A percentile compares a stretch with the other conserved stretches of the same genome.
Conservation (phyloP, 2,797 vertebrate genomes). For the Neoniphon sammara region DNA sequence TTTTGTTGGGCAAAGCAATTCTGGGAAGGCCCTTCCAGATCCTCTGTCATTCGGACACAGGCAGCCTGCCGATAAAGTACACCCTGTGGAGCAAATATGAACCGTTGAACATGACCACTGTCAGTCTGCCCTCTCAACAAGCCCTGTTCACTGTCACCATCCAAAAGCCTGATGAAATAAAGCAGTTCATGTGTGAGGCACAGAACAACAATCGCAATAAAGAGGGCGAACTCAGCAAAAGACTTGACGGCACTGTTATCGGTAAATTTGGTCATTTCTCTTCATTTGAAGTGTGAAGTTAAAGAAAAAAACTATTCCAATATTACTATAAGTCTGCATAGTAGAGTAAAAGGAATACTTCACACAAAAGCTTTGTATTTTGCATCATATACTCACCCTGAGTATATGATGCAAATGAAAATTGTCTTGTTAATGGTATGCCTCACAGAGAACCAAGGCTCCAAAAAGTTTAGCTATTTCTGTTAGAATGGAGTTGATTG, state of each 20-base stretch:
- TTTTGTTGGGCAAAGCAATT: constrained; percentile 52
- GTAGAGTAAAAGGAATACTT: no score
- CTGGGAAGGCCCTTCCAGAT: constrained; percentile 62
- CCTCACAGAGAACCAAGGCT: no score
- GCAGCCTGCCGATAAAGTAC: constrained; percentile 81
- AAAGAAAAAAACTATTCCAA: no score
- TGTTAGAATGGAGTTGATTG: no score
- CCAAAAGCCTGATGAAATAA: constrained; percentile 41
- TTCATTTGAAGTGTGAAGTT: no score
- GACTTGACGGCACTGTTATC: constrained; percentile 58
- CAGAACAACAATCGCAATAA: constrained; percentile 64
- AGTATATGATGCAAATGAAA: no score
- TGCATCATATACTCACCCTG: no score
- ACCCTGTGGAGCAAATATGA: constrained; percentile 43
- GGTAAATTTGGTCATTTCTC: constrained; percentile 65
- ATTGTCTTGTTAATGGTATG: no score
- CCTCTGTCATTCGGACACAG: constrained; percentile 69
- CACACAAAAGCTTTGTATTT: no score
- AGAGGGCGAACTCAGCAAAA: background rate
- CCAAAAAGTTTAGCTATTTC: no score
- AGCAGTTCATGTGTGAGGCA: constrained; percentile 70
- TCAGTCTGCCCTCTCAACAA: background rate
- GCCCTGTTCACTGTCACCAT: constrained; percentile 69
- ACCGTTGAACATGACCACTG: accelerated
- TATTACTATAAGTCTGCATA: no score